A percentile compares a stretch with the other conserved stretches of the same genome.
Conservation (phyloP, 2,888 invertebrate genomes). For the Drosophila percnosoma region DNA sequence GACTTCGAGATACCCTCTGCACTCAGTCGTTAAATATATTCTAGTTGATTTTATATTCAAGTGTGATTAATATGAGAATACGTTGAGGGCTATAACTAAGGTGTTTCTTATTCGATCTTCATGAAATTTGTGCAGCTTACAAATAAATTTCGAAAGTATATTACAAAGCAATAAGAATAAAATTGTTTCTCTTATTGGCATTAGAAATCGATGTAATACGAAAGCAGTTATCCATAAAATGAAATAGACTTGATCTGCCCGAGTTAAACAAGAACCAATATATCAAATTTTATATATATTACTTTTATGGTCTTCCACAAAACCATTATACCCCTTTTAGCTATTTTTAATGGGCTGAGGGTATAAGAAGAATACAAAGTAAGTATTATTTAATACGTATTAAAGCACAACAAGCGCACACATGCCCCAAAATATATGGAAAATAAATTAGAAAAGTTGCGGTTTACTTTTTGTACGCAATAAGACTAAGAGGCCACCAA, state of each 20-base stretch:
- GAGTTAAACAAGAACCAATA: not conserved
- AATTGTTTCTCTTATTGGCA: not conserved
- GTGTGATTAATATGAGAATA: not conserved
- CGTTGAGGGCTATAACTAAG: not conserved
- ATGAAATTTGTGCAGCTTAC: not conserved
- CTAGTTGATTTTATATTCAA: not conserved
- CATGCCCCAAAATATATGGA: constrained; percentile 52
- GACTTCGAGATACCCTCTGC: not conserved
- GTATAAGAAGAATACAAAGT: constrained; percentile 69
- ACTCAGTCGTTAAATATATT: not conserved
- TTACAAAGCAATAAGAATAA: not conserved
- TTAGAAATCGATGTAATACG: no score
- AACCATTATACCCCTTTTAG: not conserved
- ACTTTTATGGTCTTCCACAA: not conserved
- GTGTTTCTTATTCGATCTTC: not conserved
- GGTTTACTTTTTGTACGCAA: constrained; percentile 48
- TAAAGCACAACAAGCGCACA: constrained; percentile 57
- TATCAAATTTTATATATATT: not conserved
- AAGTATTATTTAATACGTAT: constrained; percentile 78
- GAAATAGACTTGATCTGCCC: not conserved
- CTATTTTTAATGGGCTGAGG: not conserved
- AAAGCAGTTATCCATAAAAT: not conserved
- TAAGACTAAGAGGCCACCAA: constrained; percentile 6
- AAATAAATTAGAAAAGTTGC: constrained; percentile 79
- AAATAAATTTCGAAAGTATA: not conserved